Conservation (phyloP, 2,797 vertebrate species). For the Champsocephalus gunnari region DNA sequence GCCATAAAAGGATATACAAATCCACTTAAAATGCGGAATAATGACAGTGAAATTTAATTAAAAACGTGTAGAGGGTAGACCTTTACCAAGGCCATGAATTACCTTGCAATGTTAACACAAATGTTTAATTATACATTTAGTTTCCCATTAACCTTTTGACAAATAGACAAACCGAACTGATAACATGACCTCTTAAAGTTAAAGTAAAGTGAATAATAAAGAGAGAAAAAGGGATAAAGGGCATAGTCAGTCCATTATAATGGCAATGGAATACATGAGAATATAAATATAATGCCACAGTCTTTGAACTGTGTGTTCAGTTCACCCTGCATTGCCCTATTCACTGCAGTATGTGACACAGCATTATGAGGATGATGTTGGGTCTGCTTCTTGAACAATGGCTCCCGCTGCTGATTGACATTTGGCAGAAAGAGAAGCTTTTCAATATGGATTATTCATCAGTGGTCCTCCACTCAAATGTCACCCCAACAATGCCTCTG, state of each 20-base stretch:
- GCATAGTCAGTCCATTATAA: neutral
- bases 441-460: slow-evolving; percentile 81
- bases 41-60: no score
- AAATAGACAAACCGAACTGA: no score
- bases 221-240: neutral
- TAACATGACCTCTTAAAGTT: no score
- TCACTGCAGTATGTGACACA: slow-evolving; percentile 38
- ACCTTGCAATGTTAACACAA: no score
- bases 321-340: slow-evolving; percentile 6
- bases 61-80: no score
- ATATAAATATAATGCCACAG: neutral
- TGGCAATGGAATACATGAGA: neutral
- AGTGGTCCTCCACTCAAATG: slow-evolving; percentile 73
- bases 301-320: slow-evolving; percentile 7
- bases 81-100: no score
- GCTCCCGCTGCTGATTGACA: slow-evolving; percentile 76
- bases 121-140: no score
- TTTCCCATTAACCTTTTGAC: no score
- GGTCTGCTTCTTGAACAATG: slow-evolving; percentile 61
- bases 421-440: slow-evolving; percentile 77
- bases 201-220: no score
- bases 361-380: slow-evolving; percentile 39
- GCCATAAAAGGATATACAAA: no score
- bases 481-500: slow-evolving; percentile 74
- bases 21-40: no score